A percentile compares a stretch with the other conserved stretches of the same genome.
phyloP scores from a whole-genome alignment of 1,140 invertebrate species.

The Dreissena rostriformis region DNA sequence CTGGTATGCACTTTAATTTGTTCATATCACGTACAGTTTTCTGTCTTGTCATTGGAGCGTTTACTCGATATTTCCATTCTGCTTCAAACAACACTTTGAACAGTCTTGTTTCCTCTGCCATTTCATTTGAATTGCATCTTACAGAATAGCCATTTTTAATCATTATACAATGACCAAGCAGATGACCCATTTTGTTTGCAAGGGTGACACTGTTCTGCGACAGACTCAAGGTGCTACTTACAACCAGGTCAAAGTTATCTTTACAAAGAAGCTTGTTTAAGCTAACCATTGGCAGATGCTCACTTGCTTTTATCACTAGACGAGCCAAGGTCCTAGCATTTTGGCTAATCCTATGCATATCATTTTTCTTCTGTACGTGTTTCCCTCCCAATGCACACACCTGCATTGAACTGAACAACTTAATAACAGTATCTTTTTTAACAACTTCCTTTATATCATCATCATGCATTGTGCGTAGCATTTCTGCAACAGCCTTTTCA shows the following conservation, averaged over 20 bases:
- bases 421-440: conserved; percentile 34
- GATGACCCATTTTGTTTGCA: conserved; percentile 19
- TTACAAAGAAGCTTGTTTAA: not conserved
- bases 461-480: conserved; percentile 28
- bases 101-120: conserved; percentile 13
- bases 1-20: conserved; percentile 1
- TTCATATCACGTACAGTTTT: conserved; percentile 20
- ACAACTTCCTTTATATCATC: conserved; percentile 24
- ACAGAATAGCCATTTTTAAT: conserved; percentile 33
- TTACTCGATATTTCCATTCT: conserved; percentile 41
- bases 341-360: conserved; percentile 36
- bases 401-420: conserved; percentile 10
- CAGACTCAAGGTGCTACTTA: not conserved
- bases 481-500: not conserved
- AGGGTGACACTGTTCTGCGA: conserved; percentile 22
- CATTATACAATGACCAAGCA: conserved; percentile 39
- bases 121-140: conserved; percentile 16
- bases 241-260: conserved; percentile 44
- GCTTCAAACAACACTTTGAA: conserved; percentile 43
- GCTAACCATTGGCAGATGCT: not conserved
- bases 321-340: conserved; percentile 29
- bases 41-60: conserved; percentile 22
- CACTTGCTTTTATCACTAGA: conserved; percentile 19
- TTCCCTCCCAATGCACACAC: conserved; percentile 29
- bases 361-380: conserved; percentile 33